Percentiles rank a stretch among this genome's conserved stretches.
phyloP scores from a whole-genome alignment of 2,797 vertebrate species.

The Adelosebastes latens region DNA sequence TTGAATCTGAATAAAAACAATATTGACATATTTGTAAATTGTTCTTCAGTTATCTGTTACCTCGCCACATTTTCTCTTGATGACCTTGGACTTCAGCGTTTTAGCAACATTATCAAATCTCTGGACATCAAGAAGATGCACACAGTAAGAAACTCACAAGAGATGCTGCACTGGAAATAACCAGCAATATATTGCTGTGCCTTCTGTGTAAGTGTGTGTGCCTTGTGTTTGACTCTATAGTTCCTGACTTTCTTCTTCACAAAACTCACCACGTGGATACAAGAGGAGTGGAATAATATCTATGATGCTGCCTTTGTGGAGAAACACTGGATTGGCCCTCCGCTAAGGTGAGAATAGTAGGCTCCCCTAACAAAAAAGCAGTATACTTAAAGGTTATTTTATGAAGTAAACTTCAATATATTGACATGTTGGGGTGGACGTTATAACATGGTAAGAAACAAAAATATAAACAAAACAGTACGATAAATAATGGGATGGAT shows the following conservation, averaged over 20 bases:
- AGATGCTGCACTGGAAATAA: not conserved
- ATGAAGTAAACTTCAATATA: too few relatives aligned
- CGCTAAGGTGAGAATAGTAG: conserved; percentile 84
- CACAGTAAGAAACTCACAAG: conserved; percentile 79
- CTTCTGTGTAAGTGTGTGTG: not conserved
- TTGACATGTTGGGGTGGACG: too few relatives aligned
- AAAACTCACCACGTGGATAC: conserved; percentile 89
- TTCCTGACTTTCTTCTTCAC: conserved; percentile 92
- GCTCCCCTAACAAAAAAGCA: too few relatives aligned
- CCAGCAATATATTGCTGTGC: not conserved
- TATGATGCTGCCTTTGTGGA: conserved; percentile 87
- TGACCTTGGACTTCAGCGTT: conserved; percentile 86
- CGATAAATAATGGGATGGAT: too few relatives aligned
- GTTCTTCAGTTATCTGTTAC: conserved; percentile 88
- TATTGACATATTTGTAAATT: not conserved
- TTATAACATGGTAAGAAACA: too few relatives aligned
- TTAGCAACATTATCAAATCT: conserved; percentile 86
- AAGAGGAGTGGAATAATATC: conserved; percentile 89
- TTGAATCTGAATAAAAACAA: not conserved
- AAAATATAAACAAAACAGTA: too few relatives aligned
- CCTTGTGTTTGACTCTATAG: conserved; percentile 72
- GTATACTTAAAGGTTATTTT: too few relatives aligned
- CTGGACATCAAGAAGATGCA: conserved; percentile 86
- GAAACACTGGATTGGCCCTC: conserved; percentile 85
- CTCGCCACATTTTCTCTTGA: conserved; percentile 88